phyloP scores from a whole-genome alignment of 2,888 invertebrate species.

The Anagyrus pseudococci region DNA sequence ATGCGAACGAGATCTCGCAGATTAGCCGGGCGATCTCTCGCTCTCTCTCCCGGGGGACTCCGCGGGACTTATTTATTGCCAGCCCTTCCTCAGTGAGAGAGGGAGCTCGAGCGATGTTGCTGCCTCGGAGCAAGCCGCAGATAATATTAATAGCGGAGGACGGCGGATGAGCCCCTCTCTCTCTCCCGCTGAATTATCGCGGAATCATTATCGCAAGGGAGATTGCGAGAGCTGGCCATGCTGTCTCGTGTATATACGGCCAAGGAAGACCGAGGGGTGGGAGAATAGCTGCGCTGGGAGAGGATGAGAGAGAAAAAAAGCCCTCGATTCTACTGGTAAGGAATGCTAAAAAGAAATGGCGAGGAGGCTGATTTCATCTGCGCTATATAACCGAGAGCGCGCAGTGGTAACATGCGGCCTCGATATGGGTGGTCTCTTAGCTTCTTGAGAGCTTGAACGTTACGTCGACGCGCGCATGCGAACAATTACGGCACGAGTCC shows the following conservation, averaged over 20 bases:
- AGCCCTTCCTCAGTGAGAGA: no score
- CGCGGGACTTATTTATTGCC: conserved; percentile 31
- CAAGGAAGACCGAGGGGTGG: no score
- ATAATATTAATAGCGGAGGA: conserved; percentile 18
- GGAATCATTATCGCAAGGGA: conserved; percentile 31
- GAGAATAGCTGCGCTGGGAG: not conserved
- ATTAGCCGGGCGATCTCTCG: conserved; percentile 20
- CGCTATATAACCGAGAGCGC: not conserved
- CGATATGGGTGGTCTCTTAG: conserved; percentile 34
- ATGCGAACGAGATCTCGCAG: conserved; percentile 24
- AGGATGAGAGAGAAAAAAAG: not conserved
- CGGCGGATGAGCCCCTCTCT: no score
- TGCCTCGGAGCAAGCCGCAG: conserved; percentile 11
- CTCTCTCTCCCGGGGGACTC: conserved; percentile 22
- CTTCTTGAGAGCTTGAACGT: no score
- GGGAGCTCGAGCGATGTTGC: no score
- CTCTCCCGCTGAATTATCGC: conserved; percentile 10
- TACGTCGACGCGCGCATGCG: not conserved
- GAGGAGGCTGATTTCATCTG: conserved; percentile 26
- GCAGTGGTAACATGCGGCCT: not conserved
- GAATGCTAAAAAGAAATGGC: not conserved
- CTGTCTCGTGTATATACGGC: no score
- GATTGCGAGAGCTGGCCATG: no score
- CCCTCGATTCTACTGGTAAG: not conserved
- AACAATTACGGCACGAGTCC: not conserved